These are phyloP conservation scores for Marisa cornuarietis DNA, from an alignment of 1,140 invertebrate genomes.

Conservation along the genomic window DNA sequence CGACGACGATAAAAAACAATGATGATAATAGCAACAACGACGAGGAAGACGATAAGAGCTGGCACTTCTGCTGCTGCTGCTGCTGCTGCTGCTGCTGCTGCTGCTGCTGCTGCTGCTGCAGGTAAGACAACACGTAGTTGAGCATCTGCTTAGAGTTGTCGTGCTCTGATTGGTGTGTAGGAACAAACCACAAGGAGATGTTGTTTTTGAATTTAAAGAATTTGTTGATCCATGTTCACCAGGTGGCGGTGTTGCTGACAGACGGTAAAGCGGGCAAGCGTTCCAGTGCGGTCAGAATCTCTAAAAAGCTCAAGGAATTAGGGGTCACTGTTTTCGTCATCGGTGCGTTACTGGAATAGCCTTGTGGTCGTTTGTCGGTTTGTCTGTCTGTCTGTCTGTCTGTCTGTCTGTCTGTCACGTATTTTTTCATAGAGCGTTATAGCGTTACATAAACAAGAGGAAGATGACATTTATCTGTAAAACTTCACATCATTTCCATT, in stretches of 20 bases:
- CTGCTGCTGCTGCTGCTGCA: conserved; percentile 3
- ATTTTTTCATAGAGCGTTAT: too few species aligned
- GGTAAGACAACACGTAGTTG: not conserved
- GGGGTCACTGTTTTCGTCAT: conserved; percentile 51
- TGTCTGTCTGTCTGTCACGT: too few species aligned
- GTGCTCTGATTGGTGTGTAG: not conserved
- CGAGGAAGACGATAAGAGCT: not conserved
- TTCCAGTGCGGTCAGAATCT: conserved; percentile 28
- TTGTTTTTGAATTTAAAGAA: too few species aligned
- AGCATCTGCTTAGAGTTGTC: too few species aligned
- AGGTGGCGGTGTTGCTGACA: conserved; percentile 48
- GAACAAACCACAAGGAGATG: not conserved
- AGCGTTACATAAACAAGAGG: too few species aligned
- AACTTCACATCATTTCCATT: too few species aligned
- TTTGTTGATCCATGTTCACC: not conserved
- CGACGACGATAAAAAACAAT: not conserved
- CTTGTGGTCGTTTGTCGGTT: too few species aligned
- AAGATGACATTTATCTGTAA: too few species aligned
- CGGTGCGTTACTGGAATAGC: conserved; percentile 25
- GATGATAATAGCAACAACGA: not conserved
- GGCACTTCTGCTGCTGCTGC: too few species aligned
- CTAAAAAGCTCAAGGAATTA: conserved; percentile 34
- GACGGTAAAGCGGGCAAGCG: conserved; percentile 44
- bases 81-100: too few species aligned
- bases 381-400: too few species aligned